Evolutionary conservation across 2,888 invertebrate species (phyloP).

Genomic region (Tupiocoris notatus): DNA sequence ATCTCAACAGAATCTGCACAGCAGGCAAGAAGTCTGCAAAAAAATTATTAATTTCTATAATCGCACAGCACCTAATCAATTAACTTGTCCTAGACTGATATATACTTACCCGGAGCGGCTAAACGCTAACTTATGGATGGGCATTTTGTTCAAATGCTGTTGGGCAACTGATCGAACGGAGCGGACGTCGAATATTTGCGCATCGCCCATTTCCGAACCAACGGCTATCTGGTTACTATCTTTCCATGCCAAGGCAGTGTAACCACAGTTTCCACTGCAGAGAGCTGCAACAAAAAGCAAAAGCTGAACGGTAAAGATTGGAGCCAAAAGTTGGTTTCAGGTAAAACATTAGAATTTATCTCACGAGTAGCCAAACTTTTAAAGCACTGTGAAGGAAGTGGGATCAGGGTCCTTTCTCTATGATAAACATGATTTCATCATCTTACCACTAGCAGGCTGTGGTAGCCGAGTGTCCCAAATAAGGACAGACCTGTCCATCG

Average conservation of each 20-base stretch:
- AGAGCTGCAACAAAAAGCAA: constrained; percentile 42
- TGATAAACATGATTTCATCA: too few relatives aligned
- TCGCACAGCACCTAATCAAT: neutral
- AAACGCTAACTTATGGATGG: constrained; percentile 54
- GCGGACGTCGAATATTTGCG: constrained; percentile 59
- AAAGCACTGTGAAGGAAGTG: too few relatives aligned
- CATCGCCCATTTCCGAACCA: constrained; percentile 58
- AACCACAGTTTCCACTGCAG: constrained; percentile 38
- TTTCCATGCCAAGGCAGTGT: constrained; percentile 46
- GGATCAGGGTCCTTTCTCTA: too few relatives aligned
- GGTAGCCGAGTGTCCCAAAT: constrained; percentile 49
- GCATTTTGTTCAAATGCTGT: constrained; percentile 49
- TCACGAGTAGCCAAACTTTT: too few relatives aligned
- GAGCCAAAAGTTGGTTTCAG: too few relatives aligned
- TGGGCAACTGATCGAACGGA: constrained; percentile 47
- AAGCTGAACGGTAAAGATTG: too few relatives aligned
- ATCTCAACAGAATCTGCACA: constrained; percentile 57
- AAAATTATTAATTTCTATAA: constrained; percentile 17
- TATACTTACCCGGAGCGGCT: constrained; percentile 51
- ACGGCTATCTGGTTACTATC: constrained; percentile 56
- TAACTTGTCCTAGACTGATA: neutral
- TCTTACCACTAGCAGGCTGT: constrained; percentile 48
- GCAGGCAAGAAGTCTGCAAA: constrained; percentile 54
- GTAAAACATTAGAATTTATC: too few relatives aligned
- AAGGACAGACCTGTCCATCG: constrained; percentile 48